Evolutionary conservation across 2,113 vertebrate species (phyloP).

Genomic region (Neotoma lepida): DNA sequence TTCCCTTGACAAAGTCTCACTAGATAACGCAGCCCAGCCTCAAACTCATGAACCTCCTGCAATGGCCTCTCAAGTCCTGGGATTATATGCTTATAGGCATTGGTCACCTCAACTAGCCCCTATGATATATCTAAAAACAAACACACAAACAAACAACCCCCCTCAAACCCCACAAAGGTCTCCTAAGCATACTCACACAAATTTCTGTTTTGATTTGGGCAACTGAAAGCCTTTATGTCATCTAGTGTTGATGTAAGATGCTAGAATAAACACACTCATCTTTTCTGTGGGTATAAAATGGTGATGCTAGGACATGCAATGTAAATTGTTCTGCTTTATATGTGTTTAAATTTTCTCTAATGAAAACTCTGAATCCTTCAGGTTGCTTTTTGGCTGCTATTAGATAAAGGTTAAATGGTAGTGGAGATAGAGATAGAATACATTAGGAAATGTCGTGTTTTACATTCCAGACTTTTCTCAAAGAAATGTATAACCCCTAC

Average conservation of each 20-base stretch:
- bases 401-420: slow-evolving; percentile 60
- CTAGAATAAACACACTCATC: neutral
- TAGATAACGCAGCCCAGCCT: neutral
- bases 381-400: slow-evolving; percentile 1
- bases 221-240: slow-evolving; percentile 52
- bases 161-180: neutral
- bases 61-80: neutral
- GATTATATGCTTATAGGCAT: neutral
- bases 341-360: slow-evolving; percentile 35
- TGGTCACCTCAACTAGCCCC: neutral
- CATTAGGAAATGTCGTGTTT: neutral
- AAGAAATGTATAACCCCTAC: slow-evolving; percentile 35
- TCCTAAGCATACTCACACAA: neutral
- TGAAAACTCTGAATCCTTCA: slow-evolving; percentile 61
- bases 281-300: neutral
- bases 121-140: neutral
- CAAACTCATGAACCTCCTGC: neutral
- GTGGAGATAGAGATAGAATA: neutral
- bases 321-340: slow-evolving; percentile 18
- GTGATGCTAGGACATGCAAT: neutral
- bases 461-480: slow-evolving; percentile 53
- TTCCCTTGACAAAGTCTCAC: neutral
- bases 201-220: slow-evolving; percentile 7
- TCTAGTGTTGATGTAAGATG: slow-evolving; percentile 23
- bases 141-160: neutral